A percentile compares a stretch with the other conserved stretches of the same genome.
Conservation (phyloP, 2,797 vertebrate species). For the Acanthis flammea region DNA sequence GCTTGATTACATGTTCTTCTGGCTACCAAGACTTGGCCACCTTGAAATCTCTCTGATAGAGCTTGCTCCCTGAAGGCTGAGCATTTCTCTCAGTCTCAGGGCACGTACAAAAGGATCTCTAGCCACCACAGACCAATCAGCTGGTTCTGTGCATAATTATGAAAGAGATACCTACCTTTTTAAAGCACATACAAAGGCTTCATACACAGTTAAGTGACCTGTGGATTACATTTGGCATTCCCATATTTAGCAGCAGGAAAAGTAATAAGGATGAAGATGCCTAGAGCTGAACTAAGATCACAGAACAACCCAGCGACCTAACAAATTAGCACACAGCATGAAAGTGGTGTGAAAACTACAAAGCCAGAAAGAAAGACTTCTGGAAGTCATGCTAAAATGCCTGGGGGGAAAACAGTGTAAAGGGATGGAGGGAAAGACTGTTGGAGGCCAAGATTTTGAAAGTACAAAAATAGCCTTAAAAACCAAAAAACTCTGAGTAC, state of each 20-base stretch:
- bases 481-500: neutral
- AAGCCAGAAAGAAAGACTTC: neutral
- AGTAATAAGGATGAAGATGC: neutral
- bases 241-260: neutral
- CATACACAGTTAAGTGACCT: neutral
- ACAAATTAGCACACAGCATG: neutral
- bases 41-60: neutral
- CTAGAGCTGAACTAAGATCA: slow-evolving; percentile 3
- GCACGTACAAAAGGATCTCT: neutral
- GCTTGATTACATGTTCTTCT: neutral
- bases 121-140: neutral
- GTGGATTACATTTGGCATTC: neutral
- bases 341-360: neutral
- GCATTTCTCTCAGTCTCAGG: neutral
- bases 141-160: neutral
- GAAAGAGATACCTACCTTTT: neutral
- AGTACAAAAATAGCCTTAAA: neutral
- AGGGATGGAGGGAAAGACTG: neutral
- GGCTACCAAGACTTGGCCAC: neutral
- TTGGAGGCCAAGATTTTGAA: neutral
- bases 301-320: neutral
- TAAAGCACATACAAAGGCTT: neutral
- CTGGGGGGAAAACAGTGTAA: neutral
- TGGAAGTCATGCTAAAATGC: neutral
- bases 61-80: neutral